These are phyloP conservation scores for Misgurnus anguillicaudatus DNA, from an alignment of 2,113 vertebrate species.

Conservation along the genomic window DNA sequence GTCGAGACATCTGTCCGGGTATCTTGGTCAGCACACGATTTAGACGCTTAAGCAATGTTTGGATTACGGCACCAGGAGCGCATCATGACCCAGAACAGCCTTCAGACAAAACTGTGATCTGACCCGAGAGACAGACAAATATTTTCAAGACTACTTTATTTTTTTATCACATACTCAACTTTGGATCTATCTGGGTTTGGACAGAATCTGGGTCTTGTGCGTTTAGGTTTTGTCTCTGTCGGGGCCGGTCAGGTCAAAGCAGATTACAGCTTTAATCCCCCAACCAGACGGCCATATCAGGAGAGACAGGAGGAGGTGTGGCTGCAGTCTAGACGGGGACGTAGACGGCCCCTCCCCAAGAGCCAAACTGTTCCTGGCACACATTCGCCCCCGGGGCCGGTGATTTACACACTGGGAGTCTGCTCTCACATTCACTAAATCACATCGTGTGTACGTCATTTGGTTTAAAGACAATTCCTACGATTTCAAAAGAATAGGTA, in stretches of 20 bases:
- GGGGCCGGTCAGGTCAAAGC: conserved; percentile 65
- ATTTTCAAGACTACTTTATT: too few relatives aligned
- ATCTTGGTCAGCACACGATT: conserved; percentile 59
- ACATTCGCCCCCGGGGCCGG: not conserved
- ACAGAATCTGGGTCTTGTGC: conserved; percentile 71
- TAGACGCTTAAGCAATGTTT: conserved; percentile 63
- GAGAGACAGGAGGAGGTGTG: conserved; percentile 47
- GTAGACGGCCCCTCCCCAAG: conserved; percentile 7
- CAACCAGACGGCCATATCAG: conserved; percentile 79
- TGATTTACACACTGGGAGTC: not conserved
- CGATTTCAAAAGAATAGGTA: too few relatives aligned
- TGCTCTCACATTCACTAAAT: not conserved
- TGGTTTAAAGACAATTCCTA: too few relatives aligned
- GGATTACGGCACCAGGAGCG: conserved; percentile 58
- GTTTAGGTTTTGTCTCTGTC: conserved; percentile 75
- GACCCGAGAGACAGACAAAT: conserved; percentile 12
- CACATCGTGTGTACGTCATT: not conserved
- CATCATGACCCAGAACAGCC: conserved; percentile 52
- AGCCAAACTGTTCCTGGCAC: conserved; percentile 21
- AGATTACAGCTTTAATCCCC: conserved; percentile 78
- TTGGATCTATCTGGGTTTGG: conserved; percentile 27
- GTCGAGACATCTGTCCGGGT: conserved; percentile 16
- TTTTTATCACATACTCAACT: not conserved
- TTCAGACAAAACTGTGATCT: not conserved
- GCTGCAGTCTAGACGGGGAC: conserved; percentile 61